Conservation (phyloP, 2,888 invertebrate species). For the Leucoptera coffeella region DNA sequence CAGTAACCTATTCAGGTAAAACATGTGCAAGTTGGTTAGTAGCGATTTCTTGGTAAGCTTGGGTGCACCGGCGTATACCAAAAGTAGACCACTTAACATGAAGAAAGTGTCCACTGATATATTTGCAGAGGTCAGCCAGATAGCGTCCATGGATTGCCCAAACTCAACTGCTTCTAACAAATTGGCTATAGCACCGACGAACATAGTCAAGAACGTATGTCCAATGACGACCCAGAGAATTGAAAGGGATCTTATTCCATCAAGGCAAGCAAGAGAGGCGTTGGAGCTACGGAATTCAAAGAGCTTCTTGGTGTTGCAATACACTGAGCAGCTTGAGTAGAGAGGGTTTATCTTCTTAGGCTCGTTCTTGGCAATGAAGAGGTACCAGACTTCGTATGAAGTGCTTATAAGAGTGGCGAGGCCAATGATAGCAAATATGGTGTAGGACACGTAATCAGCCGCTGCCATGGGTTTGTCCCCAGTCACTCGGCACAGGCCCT, state of each 20-base stretch:
- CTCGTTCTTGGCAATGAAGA: too few species aligned
- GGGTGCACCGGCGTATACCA: constrained; percentile 6
- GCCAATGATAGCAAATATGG: constrained; percentile 15
- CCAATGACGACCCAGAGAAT: constrained; percentile 41
- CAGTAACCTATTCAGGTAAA: constrained; percentile 3
- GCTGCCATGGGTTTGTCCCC: background rate
- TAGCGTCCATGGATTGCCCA: too few species aligned
- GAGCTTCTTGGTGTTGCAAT: constrained; percentile 27
- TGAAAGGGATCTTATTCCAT: constrained; percentile 32
- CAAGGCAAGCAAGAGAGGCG: constrained; percentile 27
- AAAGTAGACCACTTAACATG: constrained; percentile 7
- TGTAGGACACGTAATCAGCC: constrained; percentile 23
- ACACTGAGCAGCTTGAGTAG: constrained; percentile 21
- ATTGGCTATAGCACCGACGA: too few species aligned
- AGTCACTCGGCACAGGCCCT: background rate
- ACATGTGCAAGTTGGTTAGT: constrained; percentile 4
- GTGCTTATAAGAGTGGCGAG: constrained; percentile 14
- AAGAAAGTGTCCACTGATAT: constrained; percentile 8
- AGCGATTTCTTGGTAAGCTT: constrained; percentile 6
- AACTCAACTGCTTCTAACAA: too few species aligned
- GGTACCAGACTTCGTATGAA: constrained; percentile 13
- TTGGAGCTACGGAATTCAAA: constrained; percentile 10
- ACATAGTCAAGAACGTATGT: constrained; percentile 22
- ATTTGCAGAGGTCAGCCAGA: constrained; percentile 6
- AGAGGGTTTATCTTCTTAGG: too few species aligned